These are phyloP conservation scores for Micromys minutus DNA, from an alignment of 2,113 vertebrate genomes.

Conservation along the genomic window DNA sequence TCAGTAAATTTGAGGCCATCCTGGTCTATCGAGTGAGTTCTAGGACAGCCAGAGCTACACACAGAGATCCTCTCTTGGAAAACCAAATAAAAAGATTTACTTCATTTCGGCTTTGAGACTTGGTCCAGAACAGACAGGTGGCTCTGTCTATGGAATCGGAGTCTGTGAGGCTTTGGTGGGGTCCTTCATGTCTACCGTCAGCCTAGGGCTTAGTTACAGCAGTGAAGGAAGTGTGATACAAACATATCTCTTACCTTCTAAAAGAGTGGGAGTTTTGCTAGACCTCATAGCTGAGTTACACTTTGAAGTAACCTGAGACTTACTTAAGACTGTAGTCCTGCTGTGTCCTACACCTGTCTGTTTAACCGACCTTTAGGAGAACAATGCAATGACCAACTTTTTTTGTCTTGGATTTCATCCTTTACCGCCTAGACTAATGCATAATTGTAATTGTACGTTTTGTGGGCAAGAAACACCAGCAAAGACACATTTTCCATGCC, in stretches of 20 bases:
- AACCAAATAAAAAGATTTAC: neutral
- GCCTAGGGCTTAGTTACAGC: neutral
- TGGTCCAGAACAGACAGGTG: too few species aligned
- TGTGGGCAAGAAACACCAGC: neutral
- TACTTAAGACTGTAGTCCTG: too few species aligned
- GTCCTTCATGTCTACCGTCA: neutral
- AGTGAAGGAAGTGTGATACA: neutral
- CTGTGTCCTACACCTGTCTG: neutral
- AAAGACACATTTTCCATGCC: neutral
- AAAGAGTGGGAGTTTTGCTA: neutral
- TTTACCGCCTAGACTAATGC: neutral
- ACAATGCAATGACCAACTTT: neutral
- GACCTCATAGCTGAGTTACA: neutral
- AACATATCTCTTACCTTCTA: neutral
- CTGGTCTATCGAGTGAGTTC: neutral
- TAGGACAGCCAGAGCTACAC: neutral
- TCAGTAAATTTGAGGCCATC: neutral
- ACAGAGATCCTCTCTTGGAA: neutral
- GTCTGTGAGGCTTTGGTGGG: too few species aligned
- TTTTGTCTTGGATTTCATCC: neutral
- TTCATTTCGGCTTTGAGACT: neutral
- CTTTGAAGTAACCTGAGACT: neutral
- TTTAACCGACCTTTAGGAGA: neutral
- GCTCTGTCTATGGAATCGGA: neutral
- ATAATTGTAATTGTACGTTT: neutral